Evolutionary conservation across 2,888 invertebrate genomes (phyloP).

Genomic region (Lumbricus terrestris): DNA sequence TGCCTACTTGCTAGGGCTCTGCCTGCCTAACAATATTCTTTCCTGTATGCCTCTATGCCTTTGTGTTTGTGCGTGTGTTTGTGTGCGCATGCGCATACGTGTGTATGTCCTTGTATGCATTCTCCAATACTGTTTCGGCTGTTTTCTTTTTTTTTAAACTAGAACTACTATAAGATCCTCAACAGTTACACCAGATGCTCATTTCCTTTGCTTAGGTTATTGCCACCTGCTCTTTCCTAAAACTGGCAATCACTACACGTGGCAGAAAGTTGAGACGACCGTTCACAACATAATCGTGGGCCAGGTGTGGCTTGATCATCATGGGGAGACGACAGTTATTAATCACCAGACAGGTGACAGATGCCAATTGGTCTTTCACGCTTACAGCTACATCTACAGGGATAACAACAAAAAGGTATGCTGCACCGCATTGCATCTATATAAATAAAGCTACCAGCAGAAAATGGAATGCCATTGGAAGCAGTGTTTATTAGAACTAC

Average conservation of each 20-base stretch:
- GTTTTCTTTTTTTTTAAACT: neutral
- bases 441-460: neutral
- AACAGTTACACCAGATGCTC: neutral
- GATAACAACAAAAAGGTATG: constrained; percentile 78
- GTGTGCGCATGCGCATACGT: too few relatives aligned
- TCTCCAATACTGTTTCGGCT: too few relatives aligned
- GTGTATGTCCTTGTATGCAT: too few relatives aligned
- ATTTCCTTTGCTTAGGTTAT: constrained; percentile 51
- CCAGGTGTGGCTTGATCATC: constrained; percentile 98
- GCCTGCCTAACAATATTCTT: neutral
- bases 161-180: neutral
- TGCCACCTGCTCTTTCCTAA: constrained; percentile 66
- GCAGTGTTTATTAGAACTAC: too few relatives aligned
- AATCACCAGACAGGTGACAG: constrained; percentile 86
- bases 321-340: constrained; percentile 96
- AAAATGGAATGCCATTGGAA: neutral
- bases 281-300: constrained; percentile 99
- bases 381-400: constrained; percentile 96
- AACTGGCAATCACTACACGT: constrained; percentile 80
- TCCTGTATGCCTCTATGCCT: neutral
- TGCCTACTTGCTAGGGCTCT: too few relatives aligned
- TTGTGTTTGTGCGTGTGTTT: too few relatives aligned
- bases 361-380: constrained; percentile 93
- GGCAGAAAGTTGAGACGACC: constrained; percentile 96
- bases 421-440: neutral